These are phyloP conservation scores for Ceraclea dissimilis DNA, from an alignment of 2,888 invertebrate genomes.

Conservation along the genomic window DNA sequence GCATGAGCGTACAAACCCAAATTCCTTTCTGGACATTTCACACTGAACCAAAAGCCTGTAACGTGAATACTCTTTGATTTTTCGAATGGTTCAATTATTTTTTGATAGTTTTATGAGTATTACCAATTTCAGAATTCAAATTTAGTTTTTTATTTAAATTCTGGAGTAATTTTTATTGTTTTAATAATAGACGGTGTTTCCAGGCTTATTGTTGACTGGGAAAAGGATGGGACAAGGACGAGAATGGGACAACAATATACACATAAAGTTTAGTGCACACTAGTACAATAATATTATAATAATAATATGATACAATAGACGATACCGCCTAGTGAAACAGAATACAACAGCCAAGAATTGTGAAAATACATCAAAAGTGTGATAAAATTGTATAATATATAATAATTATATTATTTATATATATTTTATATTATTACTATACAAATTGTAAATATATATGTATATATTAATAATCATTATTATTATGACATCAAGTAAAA, in stretches of 20 bases:
- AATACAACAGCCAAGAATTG: slow-evolving; percentile 22
- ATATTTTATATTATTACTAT: slow-evolving; percentile 18
- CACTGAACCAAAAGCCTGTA: too few species aligned
- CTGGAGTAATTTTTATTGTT: too few species aligned
- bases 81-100: too few species aligned
- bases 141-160: too few species aligned
- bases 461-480: slow-evolving; percentile 40
- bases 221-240: too few species aligned
- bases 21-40: too few species aligned
- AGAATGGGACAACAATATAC: slow-evolving; percentile 6
- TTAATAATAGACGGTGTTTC: too few species aligned
- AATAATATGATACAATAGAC: background rate
- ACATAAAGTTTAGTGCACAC: slow-evolving; percentile 12
- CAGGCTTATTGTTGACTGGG: too few species aligned
- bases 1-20: too few species aligned
- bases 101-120: too few species aligned
- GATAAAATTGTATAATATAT: slow-evolving; percentile 17
- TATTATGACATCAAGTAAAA: slow-evolving; percentile 51
- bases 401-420: background rate
- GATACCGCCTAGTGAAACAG: slow-evolving; percentile 14
- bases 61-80: too few species aligned
- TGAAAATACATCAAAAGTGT: slow-evolving; percentile 23
- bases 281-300: background rate
- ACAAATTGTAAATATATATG: slow-evolving; percentile 44
- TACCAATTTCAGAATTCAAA: too few species aligned